Evolutionary conservation across 2,888 invertebrate genomes (phyloP).

Genomic region (Athetis lepigone): DNA sequence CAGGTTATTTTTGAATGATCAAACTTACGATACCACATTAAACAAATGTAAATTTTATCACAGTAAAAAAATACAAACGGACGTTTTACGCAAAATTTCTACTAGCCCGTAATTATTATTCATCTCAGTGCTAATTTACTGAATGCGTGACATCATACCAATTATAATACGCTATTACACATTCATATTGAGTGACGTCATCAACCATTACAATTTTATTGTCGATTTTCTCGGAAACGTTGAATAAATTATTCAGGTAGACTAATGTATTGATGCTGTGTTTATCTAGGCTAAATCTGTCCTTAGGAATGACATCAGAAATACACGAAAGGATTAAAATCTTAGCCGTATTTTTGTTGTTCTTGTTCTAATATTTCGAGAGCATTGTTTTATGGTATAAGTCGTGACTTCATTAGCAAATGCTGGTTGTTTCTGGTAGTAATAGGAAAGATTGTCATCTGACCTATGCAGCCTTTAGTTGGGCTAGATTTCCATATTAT

Average conservation of each 20-base stretch:
- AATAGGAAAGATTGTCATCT: slow-evolving; percentile 33
- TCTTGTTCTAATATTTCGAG: slow-evolving; percentile 29
- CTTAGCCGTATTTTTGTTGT: slow-evolving; percentile 12
- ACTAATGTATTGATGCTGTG: slow-evolving; percentile 14
- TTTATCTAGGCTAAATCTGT: slow-evolving; percentile 7
- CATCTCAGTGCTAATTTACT: slow-evolving; percentile 62
- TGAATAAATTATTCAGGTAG: slow-evolving; percentile 29
- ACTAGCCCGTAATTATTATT: slow-evolving; percentile 60
- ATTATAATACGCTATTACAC: slow-evolving; percentile 64
- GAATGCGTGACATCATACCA: slow-evolving; percentile 68
- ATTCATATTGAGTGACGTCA: slow-evolving; percentile 46
- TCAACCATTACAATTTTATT: slow-evolving; percentile 27
- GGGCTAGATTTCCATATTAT: slow-evolving; percentile 18
- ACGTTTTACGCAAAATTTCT: slow-evolving; percentile 36
- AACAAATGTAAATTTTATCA: no score
- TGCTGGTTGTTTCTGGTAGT: slow-evolving; percentile 21
- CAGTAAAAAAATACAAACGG: no score
- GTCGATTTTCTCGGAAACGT: slow-evolving; percentile 40
- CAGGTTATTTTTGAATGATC: no score
- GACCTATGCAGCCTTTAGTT: slow-evolving; percentile 28
- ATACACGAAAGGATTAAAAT: slow-evolving; percentile 28
- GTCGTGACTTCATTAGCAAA: slow-evolving; percentile 53
- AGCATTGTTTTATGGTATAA: slow-evolving; percentile 29
- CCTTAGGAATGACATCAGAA: slow-evolving; percentile 44
- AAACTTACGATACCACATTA: no score